Base-by-base conservation (phyloP, 2,113 vertebrate species). In the Macrotus californicus region DNA sequence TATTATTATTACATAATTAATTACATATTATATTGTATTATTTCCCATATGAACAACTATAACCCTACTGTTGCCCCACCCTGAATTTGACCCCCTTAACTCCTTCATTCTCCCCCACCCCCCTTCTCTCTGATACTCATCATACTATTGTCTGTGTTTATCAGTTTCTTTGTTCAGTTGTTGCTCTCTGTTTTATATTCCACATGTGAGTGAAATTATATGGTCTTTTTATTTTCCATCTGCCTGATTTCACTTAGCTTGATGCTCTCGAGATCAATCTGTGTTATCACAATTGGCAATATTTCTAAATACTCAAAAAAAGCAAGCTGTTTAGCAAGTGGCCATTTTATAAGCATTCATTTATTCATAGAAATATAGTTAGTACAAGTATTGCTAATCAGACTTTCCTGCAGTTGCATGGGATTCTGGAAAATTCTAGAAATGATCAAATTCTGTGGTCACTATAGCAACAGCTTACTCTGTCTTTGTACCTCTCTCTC, bases 401-500 rank as follows among this genome's bases (percentile, higher is more conserved):
- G 59, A 87, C 66, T 96, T 95, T 50, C 59, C 83, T 97, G 9
- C 96, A 69, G 36, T 97, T 97, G 31, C 85, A 77, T 81, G 61
- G 91, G 69, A 93, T 72, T 93, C 80, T 64, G 67, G 96, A 92
- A 94, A 87, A 69, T 95, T 87, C 80, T 91, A 91, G 96, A 97
- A 97, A 98, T 96, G 96, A 93, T 98, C 96, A 97, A 91, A 91
- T 75, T 95, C 88, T 85, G 61, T 96, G 91, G 97, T 99, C 98
- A 95, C 98, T 98, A 96, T 99, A 98, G 98, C 98, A 99, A 98
- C 98, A 98, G 96, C 98, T 99, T 96, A 97, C 95, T 91, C 96
- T 96, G 97, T 98, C 95, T 94, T 94, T 67, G 64, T 15, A 12
- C 22, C 46, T n/a, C 6, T 52, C 48, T 77, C 75, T 52, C 18